Base-by-base conservation (phyloP, 2,888 invertebrate species). In the Coleophora deauratella region DNA sequence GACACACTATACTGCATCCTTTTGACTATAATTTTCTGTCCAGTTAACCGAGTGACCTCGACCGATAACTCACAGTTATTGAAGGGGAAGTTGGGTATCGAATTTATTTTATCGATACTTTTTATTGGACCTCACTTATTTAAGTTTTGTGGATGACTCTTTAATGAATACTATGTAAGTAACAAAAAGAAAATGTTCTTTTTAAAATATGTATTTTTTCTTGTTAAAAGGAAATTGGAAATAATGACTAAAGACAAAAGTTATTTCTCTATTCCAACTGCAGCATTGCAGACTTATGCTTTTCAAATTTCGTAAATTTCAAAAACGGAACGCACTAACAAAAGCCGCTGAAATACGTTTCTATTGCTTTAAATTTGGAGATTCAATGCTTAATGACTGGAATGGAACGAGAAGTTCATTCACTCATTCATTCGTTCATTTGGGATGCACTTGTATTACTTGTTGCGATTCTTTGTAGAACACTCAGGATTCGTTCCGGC, bases 11-110 rank as follows among this genome's bases (percentile, higher is more conserved):
- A 35, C 27, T 71, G 76, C 76, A 76, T 77, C 76, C 77, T 74
- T 64, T 66, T 4, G 57, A 51, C 58, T 52, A 55, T 57, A 55
- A 61, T 66, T 62, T 63, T 62, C 66, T 68, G 62, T 55, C 67
- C 66, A 70, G 67, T 79, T 84, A 75, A 80, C 82, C 74, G 70
- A 58, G 60, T 82, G 80, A 82, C 82, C 82, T 81, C 61, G 60
- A 53, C 56, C 55, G 54, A 60, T 67, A 62, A 60, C 57, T 69
- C 63, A 33, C 12, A 31, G 15, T 35, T 40, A 35, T 40, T 38
- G 40, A 33, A 27, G 38, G 40, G 37, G 31, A 37, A 31, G 27
- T 30, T 35, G 39, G 27, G 13, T 11, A 40, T 40, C 38, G 38
- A 38, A 21, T 33, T 37, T 13, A 38, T 38, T 38, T 32, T 38